Base-by-base conservation (phyloP, 2,797 vertebrate species). In the Pristis pectinata region DNA sequence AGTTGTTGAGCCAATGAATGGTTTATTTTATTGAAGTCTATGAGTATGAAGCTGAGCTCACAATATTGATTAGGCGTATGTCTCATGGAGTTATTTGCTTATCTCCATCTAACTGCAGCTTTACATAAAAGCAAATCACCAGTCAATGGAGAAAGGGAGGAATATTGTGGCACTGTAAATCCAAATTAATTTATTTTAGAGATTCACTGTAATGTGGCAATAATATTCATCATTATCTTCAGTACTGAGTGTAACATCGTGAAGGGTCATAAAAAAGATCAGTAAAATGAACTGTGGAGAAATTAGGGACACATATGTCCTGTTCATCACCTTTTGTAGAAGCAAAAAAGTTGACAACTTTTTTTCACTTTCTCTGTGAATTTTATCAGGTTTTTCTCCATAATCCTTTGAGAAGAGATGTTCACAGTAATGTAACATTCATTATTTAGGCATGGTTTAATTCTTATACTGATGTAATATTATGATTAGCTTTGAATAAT, bases 321-420 rank as follows among this genome's bases (percentile, higher is more conserved):
- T 91, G n/a, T 67, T 91, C 87, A 41, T 67, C 61, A 22, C 61
- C 27, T 67, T 67, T 37, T 10, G n/a, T 41, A 1, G 87, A 3
- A 24, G n/a, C 37, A n/a, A 61, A 67, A 41, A 22, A 67, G 44
- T 37, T 41, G 61, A 67, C 59, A 41, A 59, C n/a, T 24, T 91
- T 67, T 91, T 67, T 24, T 24, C 22, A 67, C 30, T 67, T 67
- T 67, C 59, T 67, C n/a, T 41, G 13, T 67, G 87, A 91, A 91
- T 41, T 67, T 91, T 67, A 91, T 91, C 87, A 91, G 61, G 34
- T n/a, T 61, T 77, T 87, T 87, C 59, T 59, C 53, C 30, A n/a
- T 59, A 87, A 87, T 87, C 53, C 83, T n/a, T 34, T 87, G 53
- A 87, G 53, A 59, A 87, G n/a, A 56, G 83, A 61, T 87, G 59